These are phyloP conservation scores for Limnothrissa miodon DNA, from an alignment of 2,113 vertebrate genomes.

Conservation along the genomic window DNA sequence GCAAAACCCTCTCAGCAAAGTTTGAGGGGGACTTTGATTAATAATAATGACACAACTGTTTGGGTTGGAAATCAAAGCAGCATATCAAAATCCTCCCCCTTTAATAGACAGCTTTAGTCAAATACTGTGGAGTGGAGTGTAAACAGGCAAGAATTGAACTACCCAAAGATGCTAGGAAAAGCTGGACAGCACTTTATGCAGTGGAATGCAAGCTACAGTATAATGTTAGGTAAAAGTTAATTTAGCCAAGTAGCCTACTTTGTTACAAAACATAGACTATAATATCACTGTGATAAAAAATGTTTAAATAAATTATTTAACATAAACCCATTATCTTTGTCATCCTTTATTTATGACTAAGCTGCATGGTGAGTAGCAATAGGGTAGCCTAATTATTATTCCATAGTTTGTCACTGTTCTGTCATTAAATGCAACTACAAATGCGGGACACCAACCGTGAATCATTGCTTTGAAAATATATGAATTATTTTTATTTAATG, in stretches of 20 bases:
- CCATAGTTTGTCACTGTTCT: conserved; percentile 66
- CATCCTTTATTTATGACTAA: conserved; percentile 77
- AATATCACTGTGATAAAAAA: conserved; percentile 70
- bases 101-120: neutral
- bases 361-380: conserved; percentile 66
- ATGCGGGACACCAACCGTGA: neutral
- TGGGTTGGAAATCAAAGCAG: neutral
- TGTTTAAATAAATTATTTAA: conserved; percentile 77
- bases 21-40: conserved; percentile 9
- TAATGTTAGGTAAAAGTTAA: conserved; percentile 71
- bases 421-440: conserved; percentile 34
- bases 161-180: conserved; percentile 29
- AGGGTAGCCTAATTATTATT: conserved; percentile 70
- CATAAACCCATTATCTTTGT: conserved; percentile 74
- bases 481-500: conserved; percentile 66
- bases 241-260: conserved; percentile 73
- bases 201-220: conserved; percentile 68
- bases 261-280: conserved; percentile 66
- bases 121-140: neutral
- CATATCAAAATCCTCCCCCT: neutral
- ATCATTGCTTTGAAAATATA: neutral
- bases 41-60: conserved; percentile 21
- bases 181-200: conserved; percentile 62
- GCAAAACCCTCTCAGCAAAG: conserved; percentile 8
- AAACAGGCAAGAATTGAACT: neutral